Base-by-base conservation (phyloP, 1,140 invertebrate species). In the Manduca sexta region DNA sequence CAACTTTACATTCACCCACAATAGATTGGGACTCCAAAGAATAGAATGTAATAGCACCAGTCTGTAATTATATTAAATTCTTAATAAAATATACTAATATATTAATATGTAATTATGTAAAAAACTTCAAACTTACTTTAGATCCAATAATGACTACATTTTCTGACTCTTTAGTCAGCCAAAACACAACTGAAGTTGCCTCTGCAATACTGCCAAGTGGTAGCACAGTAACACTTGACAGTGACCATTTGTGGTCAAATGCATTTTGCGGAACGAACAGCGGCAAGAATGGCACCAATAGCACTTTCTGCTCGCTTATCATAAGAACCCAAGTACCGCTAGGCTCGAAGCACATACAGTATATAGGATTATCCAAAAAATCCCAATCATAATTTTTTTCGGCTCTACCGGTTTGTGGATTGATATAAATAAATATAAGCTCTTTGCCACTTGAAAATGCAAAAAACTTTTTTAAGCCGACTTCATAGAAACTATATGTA, bases 331-430 rank as follows among this genome's bases (percentile, higher is more conserved):
- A 84, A n/a, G 81, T 84, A 11, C 81, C 81, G 57, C 78, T 84
- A 12, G 81, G 81, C 52, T 84, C 81, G 60, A 84, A 84, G 47
- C 81, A 83, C 73, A 84, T 78, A 50, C 77, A 83, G 53, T 75
- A 67, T 17, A 84, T 64, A 29, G 78, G 78, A 65, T 84, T 83
- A 56, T 83, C 77, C 16, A 77, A 16, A 53, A 78, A 83, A 62
- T 84, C 81, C 78, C 78, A 84, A 56, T 80, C 76, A 46, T 75
- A 83, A 49, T 74, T 72, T 49, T 69, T 72, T 52, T 81, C 75
- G 52, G 68, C 68, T 34, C 75, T 61, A 26, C 81, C 73, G 12
- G 64, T 60, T 46, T 74, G 70, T 1, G 73, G 60, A 53, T 79
- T 69, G 15, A 84, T 76, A 52, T 74, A 84, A 10, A 83, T 61